Conservation (phyloP, 2,888 invertebrate species). For the Onthophagus sagittarius region DNA sequence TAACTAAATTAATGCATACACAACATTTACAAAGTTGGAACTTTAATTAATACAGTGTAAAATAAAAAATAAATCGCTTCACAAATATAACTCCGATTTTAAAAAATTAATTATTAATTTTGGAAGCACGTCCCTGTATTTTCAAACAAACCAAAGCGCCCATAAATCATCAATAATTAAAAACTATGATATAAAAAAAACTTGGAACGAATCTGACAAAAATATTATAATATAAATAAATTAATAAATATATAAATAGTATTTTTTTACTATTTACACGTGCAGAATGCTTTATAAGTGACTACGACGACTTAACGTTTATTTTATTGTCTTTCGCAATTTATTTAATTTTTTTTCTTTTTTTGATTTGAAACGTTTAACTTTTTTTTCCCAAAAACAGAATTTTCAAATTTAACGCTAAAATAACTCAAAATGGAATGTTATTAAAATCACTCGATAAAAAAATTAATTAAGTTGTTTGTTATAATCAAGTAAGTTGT, state of each 20-base stretch:
- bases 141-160: background rate
- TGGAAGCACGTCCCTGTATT: slow-evolving; percentile 31
- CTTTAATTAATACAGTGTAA: background rate
- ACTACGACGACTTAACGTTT: background rate
- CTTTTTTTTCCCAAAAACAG: background rate
- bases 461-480: too few relatives aligned
- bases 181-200: background rate
- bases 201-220: background rate
- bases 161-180: background rate
- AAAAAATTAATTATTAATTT: slow-evolving; percentile 14
- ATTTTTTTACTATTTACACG: background rate
- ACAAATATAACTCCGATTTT: background rate
- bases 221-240: background rate
- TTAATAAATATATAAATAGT: slow-evolving; percentile 8
- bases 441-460: too few relatives aligned
- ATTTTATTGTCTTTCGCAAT: background rate
- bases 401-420: background rate
- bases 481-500: too few relatives aligned
- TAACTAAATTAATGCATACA: slow-evolving; percentile 26
- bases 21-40: background rate
- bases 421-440: too few relatives aligned
- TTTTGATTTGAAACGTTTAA: background rate
- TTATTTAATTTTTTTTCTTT: background rate
- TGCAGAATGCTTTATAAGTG: background rate
- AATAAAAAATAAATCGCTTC: background rate